Evolutionary conservation across 2,888 invertebrate species (phyloP), one percentile per base, ranked within the genome.

Genomic region (Acanthosepion lycidas): DNA sequence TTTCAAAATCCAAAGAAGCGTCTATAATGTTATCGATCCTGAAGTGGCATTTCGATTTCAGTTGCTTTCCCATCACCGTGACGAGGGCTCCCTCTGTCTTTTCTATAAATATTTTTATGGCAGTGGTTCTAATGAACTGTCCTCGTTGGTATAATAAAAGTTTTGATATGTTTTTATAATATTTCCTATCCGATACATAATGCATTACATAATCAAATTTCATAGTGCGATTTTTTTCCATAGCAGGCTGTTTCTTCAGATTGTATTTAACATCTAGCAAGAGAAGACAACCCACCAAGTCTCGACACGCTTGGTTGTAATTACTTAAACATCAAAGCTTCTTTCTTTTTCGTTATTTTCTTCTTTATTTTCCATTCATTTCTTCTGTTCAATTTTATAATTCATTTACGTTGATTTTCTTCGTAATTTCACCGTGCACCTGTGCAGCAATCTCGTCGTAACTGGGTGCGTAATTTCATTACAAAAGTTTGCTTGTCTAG

Each of bases 371-470:
- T 33, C 12, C 78, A 6, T 78, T n/a, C 4, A n/a, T 78, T n/a
- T 78, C n/a, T 33, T 78, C 78, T 33, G 78, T 78, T 78, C 78
- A 78, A 78, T 78, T 78, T 78, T n/a, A 78, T 78, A 78, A 78
- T 78, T 78, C 33, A 33, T 78, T 78, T n/a, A n/a, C 78, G 18
- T 4, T 33, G n/a, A 28, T 78, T 33, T 78, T n/a, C 23, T 78
- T 5, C n/a, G 78, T n/a, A 78, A n/a, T 78, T 78, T 78, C 12
- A 0, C n/a, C 15, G n/a, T 12, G 15, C n/a, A 78, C n/a, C n/a
- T 33, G 78, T n/a, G 78, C n/a, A n/a, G 33, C n/a, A 33, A 15
- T 8, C 12, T 78, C n/a, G 3, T n/a, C 78, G n/a, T 33, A 78
- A n/a, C n/a, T 78, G 12, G n/a, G 78, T 78, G n/a, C 78, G 15